Evolutionary conservation across 2,797 vertebrate genomes (phyloP), one percentile per base, ranked within the genome.

Genomic region (Pipistrellus pygmaeus): DNA sequence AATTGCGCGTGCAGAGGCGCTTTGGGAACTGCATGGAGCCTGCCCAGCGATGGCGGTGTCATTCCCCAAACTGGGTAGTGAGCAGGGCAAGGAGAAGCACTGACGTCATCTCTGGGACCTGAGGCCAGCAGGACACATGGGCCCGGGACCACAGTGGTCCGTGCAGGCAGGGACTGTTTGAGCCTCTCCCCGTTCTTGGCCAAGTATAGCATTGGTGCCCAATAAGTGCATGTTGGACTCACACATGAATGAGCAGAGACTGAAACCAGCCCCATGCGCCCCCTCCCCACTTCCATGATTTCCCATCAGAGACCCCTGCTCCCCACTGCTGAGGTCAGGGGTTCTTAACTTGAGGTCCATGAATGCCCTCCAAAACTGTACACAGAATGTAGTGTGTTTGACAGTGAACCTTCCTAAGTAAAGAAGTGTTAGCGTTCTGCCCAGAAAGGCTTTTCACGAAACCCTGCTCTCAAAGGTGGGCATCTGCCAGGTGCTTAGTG

Each of bases 401-500:
- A 76, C 60, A 57, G 46, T 60, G 12, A 68, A 30, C 30, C 69
- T 68, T 66, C 51, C 80, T 72, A 68, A n/a, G 17, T 66, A 3
- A 55, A 90, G 53, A 64, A 27, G 27, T 69, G 7, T 55, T 80
- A 11, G 30, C 9, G 91, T 84, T 82, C 53, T 91, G 55, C 57
- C 44, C 84, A 90, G 62, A 89, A 87, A 76, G 60, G n/a, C 6
- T 76, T 78, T 62, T 46, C 66, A 38, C 14, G 81, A 77, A 85
- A 51, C 13, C 14, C 5, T 30, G 38, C 83, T 93, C 68, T 87
- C 66, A 86, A 81, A 57, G 41, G 30, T 64, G 15, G 21, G 5
- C 44, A 12, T 64, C 66, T 27, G 20, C 62, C 44, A 62, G 32
- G 3, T 10, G 0, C 77, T 64, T 10, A 18, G 48, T 75, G 72